Percentiles rank a stretch among this genome's conserved stretches.
Evolutionary conservation across 2,888 invertebrate species (phyloP).

Genomic region (Mycalesis mineus): DNA sequence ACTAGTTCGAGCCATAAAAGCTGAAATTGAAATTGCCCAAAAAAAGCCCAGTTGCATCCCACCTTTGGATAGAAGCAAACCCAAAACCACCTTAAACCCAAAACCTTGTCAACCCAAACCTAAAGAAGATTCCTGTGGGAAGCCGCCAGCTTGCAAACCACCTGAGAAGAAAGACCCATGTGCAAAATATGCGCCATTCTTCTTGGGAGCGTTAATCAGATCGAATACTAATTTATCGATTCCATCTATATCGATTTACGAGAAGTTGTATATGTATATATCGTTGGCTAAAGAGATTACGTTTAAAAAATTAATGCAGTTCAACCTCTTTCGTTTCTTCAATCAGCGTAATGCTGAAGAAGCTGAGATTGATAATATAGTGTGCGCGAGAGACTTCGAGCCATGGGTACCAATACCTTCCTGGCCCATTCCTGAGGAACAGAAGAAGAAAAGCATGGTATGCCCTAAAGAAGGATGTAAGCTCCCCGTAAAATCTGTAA

Average conservation of each 20-base stretch:
- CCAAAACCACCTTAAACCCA: constrained; percentile 20
- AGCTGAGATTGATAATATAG: constrained; percentile 17
- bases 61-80: constrained; percentile 28
- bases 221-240: constrained; percentile 15
- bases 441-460: constrained; percentile 34
- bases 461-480: constrained; percentile 55
- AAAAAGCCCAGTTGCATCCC: constrained; percentile 22
- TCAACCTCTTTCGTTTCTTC: constrained; percentile 4
- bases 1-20: constrained; percentile 28
- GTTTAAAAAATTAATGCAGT: constrained; percentile 1
- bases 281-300: neutral
- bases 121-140: constrained; percentile 22
- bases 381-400: constrained; percentile 43
- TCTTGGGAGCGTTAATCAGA: constrained; percentile 8
- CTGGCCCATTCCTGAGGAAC: constrained; percentile 46
- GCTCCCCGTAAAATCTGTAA: constrained; percentile 35
- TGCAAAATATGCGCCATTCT: constrained; percentile 19
- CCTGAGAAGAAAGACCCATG: constrained; percentile 29
- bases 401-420: constrained; percentile 65
- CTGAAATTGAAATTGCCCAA: constrained; percentile 21
- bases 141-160: constrained; percentile 28
- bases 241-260: constrained; percentile 3
- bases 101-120: constrained; percentile 28
- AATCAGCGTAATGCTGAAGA: neutral
- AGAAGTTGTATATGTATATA: neutral